Evolutionary conservation across 2,113 vertebrate genomes (phyloP), one percentile per base, ranked within the genome.

Genomic region (Proterorhinus semilunaris): DNA sequence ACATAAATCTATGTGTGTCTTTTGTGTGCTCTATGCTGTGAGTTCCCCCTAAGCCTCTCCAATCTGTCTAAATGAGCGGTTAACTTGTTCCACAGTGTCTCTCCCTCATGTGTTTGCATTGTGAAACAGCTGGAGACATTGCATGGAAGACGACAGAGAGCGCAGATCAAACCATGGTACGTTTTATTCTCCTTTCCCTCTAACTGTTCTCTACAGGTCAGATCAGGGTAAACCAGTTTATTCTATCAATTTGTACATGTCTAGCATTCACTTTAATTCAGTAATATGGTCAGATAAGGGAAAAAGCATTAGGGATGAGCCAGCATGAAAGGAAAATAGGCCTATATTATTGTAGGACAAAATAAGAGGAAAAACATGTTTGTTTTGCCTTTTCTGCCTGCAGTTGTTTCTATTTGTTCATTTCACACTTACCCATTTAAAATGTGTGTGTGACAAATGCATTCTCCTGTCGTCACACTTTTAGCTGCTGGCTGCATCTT

Each of bases 111-210:
- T 87, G 82, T 83, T 76, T 89, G 78, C 85, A 63, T 78, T 86
- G 75, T 27, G 71, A 51, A 69, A 36, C 81, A 94, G 92, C 88
- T 92, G 76, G 92, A 93, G 83, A 87, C 79, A 65, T 71, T 75
- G 10, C 87, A 89, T 27, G 50, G 80, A 86, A 76, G 92, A 95
- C 51, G 91, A 95, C 82, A 83, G 89, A 87, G 49, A 72, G 54
- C 69, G 78, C 92, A 72, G 88, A 91, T 83, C 91, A 93, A 78
- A 76, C 2, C 21, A 21, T 21, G 21, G 21, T 21, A 2, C 91
- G 93, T 42, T 42, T 27, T 58, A 27, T 10, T 5, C 53, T 55
- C 53, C 10, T 61, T 69, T 49, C 61, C 62, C 67, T 54, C 74
- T 63, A 17, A 10, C 15, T 16, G 11, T 15, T 17, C 17, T 21